A percentile compares a stretch with the other conserved stretches of the same genome.
phyloP scores from a whole-genome alignment of 2,113 vertebrate genomes.

The Puma concolor region DNA sequence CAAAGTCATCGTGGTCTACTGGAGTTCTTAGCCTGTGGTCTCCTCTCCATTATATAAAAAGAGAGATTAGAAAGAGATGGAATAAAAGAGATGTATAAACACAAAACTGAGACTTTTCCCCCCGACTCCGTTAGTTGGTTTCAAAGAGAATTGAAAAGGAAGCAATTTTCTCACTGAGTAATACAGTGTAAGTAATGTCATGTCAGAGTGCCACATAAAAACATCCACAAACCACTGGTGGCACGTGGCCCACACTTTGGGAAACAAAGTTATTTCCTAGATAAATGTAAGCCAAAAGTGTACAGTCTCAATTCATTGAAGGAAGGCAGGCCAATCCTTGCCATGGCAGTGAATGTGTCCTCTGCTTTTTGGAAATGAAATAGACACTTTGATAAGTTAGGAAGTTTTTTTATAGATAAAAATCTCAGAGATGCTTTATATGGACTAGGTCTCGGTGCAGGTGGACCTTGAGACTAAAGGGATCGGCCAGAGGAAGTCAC shows the following conservation, averaged over 20 bases:
- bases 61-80: not conserved
- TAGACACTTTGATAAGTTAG: not conserved
- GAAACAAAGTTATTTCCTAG: slow-evolving; percentile 5
- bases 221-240: not conserved
- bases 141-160: not conserved
- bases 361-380: not conserved
- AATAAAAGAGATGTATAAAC: not conserved
- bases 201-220: not conserved
- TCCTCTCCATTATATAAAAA: not conserved
- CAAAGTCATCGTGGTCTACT: not conserved
- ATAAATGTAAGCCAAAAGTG: not conserved
- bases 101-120: not conserved
- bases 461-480: not conserved
- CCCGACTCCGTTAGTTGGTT: not conserved
- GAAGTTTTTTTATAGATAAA: not conserved
- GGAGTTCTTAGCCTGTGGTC: not conserved
- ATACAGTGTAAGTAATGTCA: not conserved
- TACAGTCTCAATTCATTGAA: not conserved
- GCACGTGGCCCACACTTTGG: not conserved
- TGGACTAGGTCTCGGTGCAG: not conserved
- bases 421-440: not conserved
- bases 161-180: not conserved
- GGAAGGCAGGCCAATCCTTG: not conserved
- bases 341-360: not conserved
- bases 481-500: not conserved